Base-by-base conservation (phyloP, 2,888 invertebrate genomes). In the Busseola fusca region DNA sequence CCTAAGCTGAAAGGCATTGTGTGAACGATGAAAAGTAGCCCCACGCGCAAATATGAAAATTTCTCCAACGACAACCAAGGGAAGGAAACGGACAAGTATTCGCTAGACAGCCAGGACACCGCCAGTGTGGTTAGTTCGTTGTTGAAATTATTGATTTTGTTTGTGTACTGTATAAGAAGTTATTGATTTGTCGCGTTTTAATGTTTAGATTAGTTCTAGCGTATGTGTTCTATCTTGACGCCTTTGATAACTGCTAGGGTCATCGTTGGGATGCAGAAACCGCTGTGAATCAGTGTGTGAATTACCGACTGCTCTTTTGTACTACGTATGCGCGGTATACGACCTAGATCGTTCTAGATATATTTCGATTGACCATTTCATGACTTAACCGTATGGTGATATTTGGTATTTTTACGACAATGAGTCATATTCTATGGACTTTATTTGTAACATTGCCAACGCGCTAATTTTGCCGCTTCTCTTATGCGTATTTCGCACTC, bases 1-100 rank as follows among this genome's bases (percentile, higher is more conserved):
- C 93, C 84, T 94, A 91, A 91, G 89, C 89, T 87, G 84, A 75
- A 86, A 89, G 88, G 88, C 90, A 87, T 91, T 87, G 89, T 90
- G 90, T 92, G 90, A 94, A 96, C 92, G 90, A 96, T 96, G 96
- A 95, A 94, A 95, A 95, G 92, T 91, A 95, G 95, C 85, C 95
- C 96, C 76, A 92, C 93, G 83, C 94, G 92, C 87, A 95, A 96
- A 93, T 95, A 95, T 96, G 96, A 95, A 76, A 93, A 92, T 90
- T 95, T 95, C 88, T 91, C 94, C 85, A 91, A 89, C 87, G 95
- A 95, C 85, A 93, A 93, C 74, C 94, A 93, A 87, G 93, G 92
- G 87, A 94, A 93, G 89, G 95, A 95, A 85, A 92, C 92, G 84
- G 95, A 96, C 88, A 96, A 96, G 87, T 93, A 94, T 89, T 96